A percentile compares a stretch with the other conserved stretches of the same genome.
Conservation (phyloP, 1,140 invertebrate genomes). For the Hyles vespertilio region DNA sequence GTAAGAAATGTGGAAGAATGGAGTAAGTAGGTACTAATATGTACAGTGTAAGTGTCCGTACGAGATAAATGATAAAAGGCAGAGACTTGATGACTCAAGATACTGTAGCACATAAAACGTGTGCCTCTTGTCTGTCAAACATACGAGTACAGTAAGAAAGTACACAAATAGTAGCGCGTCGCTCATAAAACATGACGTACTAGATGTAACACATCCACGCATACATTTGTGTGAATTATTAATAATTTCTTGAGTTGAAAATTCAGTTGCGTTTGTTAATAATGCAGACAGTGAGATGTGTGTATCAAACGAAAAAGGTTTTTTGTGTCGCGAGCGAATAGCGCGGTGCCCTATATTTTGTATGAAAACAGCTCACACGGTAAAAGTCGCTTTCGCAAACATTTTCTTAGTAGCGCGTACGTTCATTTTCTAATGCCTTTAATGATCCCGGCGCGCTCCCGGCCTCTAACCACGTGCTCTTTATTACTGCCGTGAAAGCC, state of each 20-base stretch:
- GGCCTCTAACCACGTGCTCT: too few species aligned
- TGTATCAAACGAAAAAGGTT: conserved; percentile 35
- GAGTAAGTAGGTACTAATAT: too few species aligned
- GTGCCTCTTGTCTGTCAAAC: too few species aligned
- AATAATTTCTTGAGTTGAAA: conserved; percentile 4
- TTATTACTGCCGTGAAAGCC: too few species aligned
- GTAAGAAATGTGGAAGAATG: too few species aligned
- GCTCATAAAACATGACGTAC: too few species aligned
- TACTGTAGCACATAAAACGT: too few species aligned
- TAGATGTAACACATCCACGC: background rate
- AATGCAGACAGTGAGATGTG: conserved; percentile 16
- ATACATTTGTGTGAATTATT: conserved; percentile 4
- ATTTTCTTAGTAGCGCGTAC: conserved; percentile 15
- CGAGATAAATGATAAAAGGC: too few species aligned
- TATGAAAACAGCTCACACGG: conserved; percentile 42
- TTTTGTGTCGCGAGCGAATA: conserved; percentile 47
- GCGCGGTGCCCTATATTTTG: conserved; percentile 50
- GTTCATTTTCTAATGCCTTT: background rate
- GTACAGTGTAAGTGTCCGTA: too few species aligned
- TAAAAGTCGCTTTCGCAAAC: conserved; percentile 30
- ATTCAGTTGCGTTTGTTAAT: conserved; percentile 27
- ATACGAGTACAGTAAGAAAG: too few species aligned
- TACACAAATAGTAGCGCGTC: background rate
- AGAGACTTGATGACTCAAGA: too few species aligned
- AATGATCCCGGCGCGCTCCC: too few species aligned